Percentiles rank a stretch among this genome's conserved stretches.
These are phyloP conservation scores for Amphiduros pacificus DNA, from an alignment of 2,888 invertebrate species.

Conservation along the genomic window DNA sequence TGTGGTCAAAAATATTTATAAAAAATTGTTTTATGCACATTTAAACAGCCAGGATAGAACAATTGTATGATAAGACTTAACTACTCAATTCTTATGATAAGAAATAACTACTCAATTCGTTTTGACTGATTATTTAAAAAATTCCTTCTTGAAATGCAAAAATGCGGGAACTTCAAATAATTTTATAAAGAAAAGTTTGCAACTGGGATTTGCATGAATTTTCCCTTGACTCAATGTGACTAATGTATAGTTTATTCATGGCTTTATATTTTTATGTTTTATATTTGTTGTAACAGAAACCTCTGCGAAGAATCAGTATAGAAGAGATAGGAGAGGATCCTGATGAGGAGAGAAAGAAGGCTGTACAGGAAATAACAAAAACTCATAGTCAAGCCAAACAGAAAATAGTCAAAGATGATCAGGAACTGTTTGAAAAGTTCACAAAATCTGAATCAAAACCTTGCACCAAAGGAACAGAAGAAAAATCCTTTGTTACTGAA, in stretches of 20 bases:
- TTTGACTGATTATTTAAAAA: too few relatives aligned
- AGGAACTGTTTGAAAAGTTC: not conserved
- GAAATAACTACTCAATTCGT: too few relatives aligned
- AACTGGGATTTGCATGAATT: too few relatives aligned
- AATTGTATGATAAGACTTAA: too few relatives aligned
- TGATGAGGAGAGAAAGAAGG: conserved; percentile 34
- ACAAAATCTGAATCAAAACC: not conserved
- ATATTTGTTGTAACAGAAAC: conserved; percentile 3
- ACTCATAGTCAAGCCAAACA: conserved; percentile 34
- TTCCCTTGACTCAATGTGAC: too few relatives aligned
- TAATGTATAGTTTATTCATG: not conserved
- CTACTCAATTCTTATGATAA: too few relatives aligned
- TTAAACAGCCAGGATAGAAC: too few relatives aligned
- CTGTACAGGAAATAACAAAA: conserved; percentile 35
- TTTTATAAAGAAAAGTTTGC: too few relatives aligned
- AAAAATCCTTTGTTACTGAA: not conserved
- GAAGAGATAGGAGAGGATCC: conserved; percentile 51
- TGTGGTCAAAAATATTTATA: too few relatives aligned
- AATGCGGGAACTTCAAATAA: too few relatives aligned
- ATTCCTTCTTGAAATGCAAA: too few relatives aligned
- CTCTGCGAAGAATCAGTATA: conserved; percentile 37
- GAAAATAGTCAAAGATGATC: not conserved
- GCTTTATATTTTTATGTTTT: not conserved
- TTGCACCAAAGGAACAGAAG: not conserved
- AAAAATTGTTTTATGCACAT: too few relatives aligned